A percentile compares a stretch with the other conserved stretches of the same genome.
phyloP scores from a whole-genome alignment of 2,113 vertebrate genomes.

The Rafetus swinhoei region DNA sequence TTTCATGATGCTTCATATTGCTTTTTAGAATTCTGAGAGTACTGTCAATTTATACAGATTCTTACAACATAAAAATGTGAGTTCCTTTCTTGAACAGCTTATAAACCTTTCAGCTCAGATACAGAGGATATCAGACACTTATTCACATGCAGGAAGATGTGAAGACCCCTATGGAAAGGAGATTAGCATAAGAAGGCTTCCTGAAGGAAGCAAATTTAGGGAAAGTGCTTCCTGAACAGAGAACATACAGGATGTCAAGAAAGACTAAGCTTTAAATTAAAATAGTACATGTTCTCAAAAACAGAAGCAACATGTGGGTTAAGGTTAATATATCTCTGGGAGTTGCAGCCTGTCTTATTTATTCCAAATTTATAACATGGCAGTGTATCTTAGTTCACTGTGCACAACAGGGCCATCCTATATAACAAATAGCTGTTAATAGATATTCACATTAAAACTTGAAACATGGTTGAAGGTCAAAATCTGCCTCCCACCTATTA shows the following conservation, averaged over 20 bases:
- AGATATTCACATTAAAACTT: not conserved
- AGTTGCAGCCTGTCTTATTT: not conserved
- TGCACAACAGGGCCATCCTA: not conserved
- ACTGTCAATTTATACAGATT: not conserved
- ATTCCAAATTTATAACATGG: not conserved
- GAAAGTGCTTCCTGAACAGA: not conserved
- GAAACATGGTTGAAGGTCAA: not conserved
- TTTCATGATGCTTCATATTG: not conserved
- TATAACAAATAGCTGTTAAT: not conserved
- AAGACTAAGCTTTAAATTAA: not conserved
- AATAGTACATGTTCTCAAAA: not conserved
- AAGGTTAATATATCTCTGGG: not conserved
- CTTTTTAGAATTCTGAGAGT: not conserved
- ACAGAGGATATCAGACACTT: not conserved
- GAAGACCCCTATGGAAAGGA: not conserved
- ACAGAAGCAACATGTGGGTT: not conserved
- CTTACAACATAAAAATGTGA: not conserved
- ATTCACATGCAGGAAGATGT: not conserved
- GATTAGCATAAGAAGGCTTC: not conserved
- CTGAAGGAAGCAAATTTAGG: not conserved
- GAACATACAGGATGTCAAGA: not conserved
- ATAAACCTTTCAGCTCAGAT: not conserved
- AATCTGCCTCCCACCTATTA: not conserved
- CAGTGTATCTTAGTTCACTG: not conserved
- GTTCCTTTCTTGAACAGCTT: not conserved